Conservation (phyloP, 2,888 invertebrate genomes). For the Siphlonurus alternatus region DNA sequence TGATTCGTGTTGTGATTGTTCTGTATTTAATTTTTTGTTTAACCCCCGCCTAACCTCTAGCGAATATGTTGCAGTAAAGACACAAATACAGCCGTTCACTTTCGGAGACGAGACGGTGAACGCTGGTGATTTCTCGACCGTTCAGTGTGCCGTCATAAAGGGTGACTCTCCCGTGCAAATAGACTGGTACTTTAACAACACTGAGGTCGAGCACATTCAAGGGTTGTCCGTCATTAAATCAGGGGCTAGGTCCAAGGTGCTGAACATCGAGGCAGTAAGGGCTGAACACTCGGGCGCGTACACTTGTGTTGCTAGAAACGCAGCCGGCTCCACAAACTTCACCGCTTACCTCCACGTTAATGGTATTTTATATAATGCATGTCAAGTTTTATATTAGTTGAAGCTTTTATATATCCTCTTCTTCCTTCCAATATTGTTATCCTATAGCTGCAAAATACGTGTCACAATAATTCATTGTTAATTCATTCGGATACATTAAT, state of each 20-base stretch:
- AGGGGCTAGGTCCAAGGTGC: conserved; percentile 43
- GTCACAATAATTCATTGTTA: no score
- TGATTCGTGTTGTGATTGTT: conserved; percentile 1
- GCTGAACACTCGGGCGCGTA: conserved; percentile 52
- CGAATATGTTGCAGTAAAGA: conserved; percentile 35
- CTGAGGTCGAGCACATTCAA: conserved; percentile 23
- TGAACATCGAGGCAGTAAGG: conserved; percentile 49
- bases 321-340: conserved; percentile 49
- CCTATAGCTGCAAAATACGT: no score
- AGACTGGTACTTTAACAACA: conserved; percentile 50
- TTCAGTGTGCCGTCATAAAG: conserved; percentile 38
- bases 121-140: conserved; percentile 21
- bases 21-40: conserved; percentile 9
- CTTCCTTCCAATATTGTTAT: no score
- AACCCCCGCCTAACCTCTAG: not conserved
- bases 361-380: conserved; percentile 35
- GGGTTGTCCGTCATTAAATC: conserved; percentile 28
- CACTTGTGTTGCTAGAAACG: conserved; percentile 51
- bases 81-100: conserved; percentile 44
- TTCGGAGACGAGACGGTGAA: conserved; percentile 41
- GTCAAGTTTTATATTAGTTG: no score
- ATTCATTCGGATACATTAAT: no score
- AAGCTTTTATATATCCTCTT: no score
- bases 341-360: conserved; percentile 55
- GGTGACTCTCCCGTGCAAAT: conserved; percentile 56